Conservation (phyloP, 2,113 vertebrate genomes). For the Hystrix cristata region DNA sequence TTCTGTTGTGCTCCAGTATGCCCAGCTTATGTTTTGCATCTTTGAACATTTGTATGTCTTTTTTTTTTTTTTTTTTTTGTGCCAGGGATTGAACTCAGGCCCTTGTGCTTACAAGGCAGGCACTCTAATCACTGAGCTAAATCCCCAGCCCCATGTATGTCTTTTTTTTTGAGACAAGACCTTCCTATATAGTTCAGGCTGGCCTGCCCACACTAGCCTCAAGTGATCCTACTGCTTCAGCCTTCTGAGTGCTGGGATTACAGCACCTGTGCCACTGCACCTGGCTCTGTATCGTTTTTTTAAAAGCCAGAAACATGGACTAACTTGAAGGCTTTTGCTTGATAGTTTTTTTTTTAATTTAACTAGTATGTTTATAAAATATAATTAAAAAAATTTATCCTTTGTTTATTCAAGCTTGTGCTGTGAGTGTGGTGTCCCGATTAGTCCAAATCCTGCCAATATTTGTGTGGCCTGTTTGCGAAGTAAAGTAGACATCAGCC, state of each 20-base stretch:
- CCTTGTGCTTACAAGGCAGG: too few species aligned
- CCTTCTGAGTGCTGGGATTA: not conserved
- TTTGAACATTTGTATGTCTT: not conserved
- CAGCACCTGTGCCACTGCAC: not conserved
- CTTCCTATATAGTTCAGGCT: not conserved
- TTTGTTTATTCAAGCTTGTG: conserved; percentile 91
- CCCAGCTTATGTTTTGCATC: not conserved
- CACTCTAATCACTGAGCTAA: too few species aligned
- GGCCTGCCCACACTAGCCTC: not conserved
- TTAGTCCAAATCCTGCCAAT: conserved; percentile 97
- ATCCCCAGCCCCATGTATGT: not conserved
- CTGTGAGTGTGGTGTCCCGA: conserved; percentile 95
- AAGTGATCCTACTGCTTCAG: not conserved
- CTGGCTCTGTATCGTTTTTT: not conserved
- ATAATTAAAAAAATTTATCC: conserved; percentile 40
- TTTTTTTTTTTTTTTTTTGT: not conserved
- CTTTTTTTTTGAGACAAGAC: not conserved
- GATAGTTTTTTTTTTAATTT: not conserved
- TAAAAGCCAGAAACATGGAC: not conserved
- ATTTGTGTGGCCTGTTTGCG: conserved; percentile 98
- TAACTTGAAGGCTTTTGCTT: conserved; percentile 35
- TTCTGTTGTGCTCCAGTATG: not conserved
- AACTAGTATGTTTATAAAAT: conserved; percentile 18
- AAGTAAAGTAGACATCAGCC: conserved; percentile 97
- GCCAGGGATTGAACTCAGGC: too few species aligned